Evolutionary conservation across 2,797 vertebrate genomes (phyloP).

Genomic region (Artibeus jamaicensis): DNA sequence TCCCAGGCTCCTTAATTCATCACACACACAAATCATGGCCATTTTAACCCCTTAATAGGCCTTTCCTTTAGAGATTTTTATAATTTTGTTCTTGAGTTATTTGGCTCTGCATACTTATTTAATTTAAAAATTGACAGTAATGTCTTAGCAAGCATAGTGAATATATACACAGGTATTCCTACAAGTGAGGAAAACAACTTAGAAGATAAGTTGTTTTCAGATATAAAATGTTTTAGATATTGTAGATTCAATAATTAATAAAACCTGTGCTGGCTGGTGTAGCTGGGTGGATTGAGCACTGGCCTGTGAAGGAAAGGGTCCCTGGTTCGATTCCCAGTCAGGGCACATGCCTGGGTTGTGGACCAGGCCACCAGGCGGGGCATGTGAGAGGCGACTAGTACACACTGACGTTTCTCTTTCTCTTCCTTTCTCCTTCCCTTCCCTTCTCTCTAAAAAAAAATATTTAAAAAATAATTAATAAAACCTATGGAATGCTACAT

Average conservation of each 20-base stretch:
- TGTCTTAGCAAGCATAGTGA: conserved; percentile 31
- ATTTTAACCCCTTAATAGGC: not conserved
- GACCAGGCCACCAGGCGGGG: no score
- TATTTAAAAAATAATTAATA: conserved; percentile 28
- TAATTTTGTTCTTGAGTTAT: conserved; percentile 27
- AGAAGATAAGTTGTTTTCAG: conserved; percentile 10
- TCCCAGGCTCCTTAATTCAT: not conserved
- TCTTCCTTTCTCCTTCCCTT: no score
- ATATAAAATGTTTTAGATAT: conserved; percentile 5
- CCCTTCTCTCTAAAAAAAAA: no score
- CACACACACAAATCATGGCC: not conserved
- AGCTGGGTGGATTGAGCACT: no score
- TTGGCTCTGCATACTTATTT: conserved; percentile 35
- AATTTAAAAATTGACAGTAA: conserved; percentile 38
- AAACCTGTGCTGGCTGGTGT: no score
- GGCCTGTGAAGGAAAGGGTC: no score
- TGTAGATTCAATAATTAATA: conserved; percentile 10
- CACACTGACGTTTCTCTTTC: no score
- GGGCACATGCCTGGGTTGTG: no score
- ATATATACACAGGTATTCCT: conserved; percentile 28
- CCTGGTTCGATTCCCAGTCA: no score
- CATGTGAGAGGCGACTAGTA: no score
- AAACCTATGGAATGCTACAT: not conserved
- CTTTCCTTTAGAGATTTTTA: not conserved
- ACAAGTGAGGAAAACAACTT: conserved; percentile 42